Evolutionary conservation across 2,113 vertebrate species (phyloP).

Genomic region (Lontra canadensis): DNA sequence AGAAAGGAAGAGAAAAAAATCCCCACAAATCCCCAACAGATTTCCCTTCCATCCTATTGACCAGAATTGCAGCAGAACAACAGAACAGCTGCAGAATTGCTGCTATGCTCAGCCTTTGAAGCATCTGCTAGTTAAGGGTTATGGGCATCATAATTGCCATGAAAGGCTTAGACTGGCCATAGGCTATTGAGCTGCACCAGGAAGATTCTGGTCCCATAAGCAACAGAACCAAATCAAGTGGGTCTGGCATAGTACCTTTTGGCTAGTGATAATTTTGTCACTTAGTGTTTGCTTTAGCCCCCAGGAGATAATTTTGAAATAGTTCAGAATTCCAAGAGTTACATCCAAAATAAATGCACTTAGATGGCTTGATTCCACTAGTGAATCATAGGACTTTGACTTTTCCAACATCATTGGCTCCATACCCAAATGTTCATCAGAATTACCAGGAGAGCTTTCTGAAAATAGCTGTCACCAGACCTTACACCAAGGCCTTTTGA

Average conservation of each 20-base stretch:
- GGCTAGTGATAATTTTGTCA: background rate
- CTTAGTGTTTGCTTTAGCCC: background rate
- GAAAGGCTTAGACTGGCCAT: background rate
- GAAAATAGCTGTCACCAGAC: background rate
- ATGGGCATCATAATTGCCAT: background rate
- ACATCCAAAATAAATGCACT: background rate
- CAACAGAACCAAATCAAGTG: background rate
- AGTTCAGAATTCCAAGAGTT: conserved; percentile 19
- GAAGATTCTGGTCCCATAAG: background rate
- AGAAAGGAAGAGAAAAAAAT: background rate
- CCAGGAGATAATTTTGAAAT: background rate
- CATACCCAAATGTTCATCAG: background rate
- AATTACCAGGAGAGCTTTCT: background rate
- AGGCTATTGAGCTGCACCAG: background rate
- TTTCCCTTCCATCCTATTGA: background rate
- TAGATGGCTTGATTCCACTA: background rate
- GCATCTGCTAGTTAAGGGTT: background rate
- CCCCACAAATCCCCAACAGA: background rate
- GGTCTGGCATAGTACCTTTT: background rate
- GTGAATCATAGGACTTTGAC: background rate
- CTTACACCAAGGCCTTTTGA: background rate
- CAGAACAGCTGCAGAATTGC: background rate
- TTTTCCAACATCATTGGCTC: background rate
- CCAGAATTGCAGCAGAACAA: background rate
- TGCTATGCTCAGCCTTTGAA: background rate